Conservation (phyloP, 2,888 invertebrate genomes). For the Macrosiphum euphorbiae region DNA sequence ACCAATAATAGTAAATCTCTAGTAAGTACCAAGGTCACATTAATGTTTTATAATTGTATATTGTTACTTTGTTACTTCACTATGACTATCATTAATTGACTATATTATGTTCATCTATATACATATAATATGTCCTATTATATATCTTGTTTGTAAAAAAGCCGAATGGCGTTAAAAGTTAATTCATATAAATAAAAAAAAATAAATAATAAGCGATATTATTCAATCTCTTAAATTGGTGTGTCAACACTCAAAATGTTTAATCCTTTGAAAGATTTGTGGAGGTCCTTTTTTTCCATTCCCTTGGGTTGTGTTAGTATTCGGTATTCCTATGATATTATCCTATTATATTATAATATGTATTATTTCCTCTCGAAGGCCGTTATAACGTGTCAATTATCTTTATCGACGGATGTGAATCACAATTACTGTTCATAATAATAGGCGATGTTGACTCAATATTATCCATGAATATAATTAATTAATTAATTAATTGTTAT, state of each 20-base stretch:
- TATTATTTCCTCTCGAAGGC: background rate
- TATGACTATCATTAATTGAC: too few relatives aligned
- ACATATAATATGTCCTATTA: too few relatives aligned
- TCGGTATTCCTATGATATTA: background rate
- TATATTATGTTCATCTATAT: too few relatives aligned
- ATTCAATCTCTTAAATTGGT: background rate
- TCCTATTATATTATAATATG: background rate
- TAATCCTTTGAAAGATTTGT: background rate
- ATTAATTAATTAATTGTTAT: slow-evolving; percentile 21
- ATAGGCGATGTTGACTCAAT: background rate
- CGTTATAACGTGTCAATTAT: background rate
- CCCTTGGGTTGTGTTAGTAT: background rate
- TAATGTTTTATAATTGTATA: too few relatives aligned
- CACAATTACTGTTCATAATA: background rate
- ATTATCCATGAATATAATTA: slow-evolving; percentile 2
- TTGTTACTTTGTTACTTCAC: too few relatives aligned
- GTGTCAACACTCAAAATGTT: background rate
- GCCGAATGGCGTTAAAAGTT: too few relatives aligned
- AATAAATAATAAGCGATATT: background rate
- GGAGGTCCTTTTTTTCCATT: background rate
- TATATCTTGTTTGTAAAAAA: too few relatives aligned
- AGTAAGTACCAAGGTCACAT: too few relatives aligned
- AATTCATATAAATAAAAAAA: too few relatives aligned
- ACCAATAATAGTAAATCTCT: too few relatives aligned
- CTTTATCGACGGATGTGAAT: background rate